Evolutionary conservation across 2,797 vertebrate genomes (phyloP).

Genomic region (Mormyrus hasselquistii): DNA sequence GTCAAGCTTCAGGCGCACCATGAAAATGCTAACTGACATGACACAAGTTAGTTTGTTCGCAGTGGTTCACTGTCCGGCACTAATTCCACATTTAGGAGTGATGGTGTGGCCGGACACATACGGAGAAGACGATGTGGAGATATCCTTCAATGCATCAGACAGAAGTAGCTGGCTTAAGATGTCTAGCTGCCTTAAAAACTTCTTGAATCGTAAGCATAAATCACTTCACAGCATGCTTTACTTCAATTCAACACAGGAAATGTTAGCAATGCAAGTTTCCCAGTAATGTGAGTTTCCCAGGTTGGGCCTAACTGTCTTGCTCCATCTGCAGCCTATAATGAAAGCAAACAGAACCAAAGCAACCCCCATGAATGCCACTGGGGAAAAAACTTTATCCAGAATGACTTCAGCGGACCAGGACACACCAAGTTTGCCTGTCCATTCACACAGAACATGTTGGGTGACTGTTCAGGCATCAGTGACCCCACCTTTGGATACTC

Average conservation of each 20-base stretch:
- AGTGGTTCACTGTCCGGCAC: background rate
- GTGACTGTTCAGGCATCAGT: slow-evolving; percentile 66
- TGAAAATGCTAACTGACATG: background rate
- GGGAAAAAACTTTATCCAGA: slow-evolving; percentile 65
- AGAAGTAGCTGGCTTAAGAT: slow-evolving; percentile 61
- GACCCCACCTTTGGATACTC: slow-evolving; percentile 75
- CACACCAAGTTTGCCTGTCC: slow-evolving; percentile 76
- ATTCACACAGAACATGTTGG: slow-evolving; percentile 71
- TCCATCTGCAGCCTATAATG: slow-evolving; percentile 65
- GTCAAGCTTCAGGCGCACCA: background rate
- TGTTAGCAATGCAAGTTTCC: background rate
- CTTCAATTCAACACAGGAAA: background rate
- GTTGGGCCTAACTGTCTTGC: background rate
- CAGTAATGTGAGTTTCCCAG: background rate
- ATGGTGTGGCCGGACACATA: slow-evolving; percentile 75
- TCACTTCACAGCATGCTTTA: background rate
- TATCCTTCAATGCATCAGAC: slow-evolving; percentile 69
- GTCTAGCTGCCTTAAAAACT: slow-evolving; percentile 54
- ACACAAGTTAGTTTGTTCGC: background rate
- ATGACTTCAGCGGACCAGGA: slow-evolving; percentile 54
- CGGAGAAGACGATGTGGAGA: slow-evolving; percentile 63
- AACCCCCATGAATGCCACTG: slow-evolving; percentile 60
- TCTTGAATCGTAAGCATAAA: slow-evolving; percentile 64
- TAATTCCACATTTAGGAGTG: slow-evolving; percentile 59
- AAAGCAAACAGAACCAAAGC: slow-evolving; percentile 54